These are phyloP conservation scores for Furnarius figulus DNA, from an alignment of 2,113 vertebrate species.

Conservation along the genomic window DNA sequence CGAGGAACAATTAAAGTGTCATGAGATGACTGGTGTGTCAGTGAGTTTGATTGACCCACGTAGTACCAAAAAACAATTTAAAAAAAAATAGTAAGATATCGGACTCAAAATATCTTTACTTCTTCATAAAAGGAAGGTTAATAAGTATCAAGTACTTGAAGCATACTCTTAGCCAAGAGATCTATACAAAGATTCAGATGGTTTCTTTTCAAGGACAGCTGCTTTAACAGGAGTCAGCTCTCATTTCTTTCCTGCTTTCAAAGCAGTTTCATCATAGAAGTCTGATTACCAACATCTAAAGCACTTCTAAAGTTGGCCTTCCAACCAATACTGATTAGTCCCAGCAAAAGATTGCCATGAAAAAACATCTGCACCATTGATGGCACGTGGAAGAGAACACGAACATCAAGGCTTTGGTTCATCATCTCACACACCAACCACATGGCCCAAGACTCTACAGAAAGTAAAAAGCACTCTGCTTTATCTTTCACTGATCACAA, in stretches of 20 bases:
- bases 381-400: accelerated
- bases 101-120: background rate
- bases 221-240: background rate
- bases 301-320: background rate
- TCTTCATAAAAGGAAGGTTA: background rate
- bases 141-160: background rate
- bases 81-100: background rate
- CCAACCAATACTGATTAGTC: background rate
- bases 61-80: background rate
- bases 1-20: slow-evolving; percentile 56
- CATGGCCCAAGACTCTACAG: background rate
- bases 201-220: background rate
- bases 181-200: background rate
- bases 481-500: background rate
- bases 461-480: background rate
- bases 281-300: background rate
- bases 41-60: slow-evolving; percentile 6
- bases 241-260: background rate
- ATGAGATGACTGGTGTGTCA: slow-evolving; percentile 40
- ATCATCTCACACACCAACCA: background rate
- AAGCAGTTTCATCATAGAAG: background rate
- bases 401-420: background rate
- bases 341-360: background rate
- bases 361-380: background rate
- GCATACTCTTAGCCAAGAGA: background rate